These are phyloP conservation scores for Hafferia zeledoni DNA, from an alignment of 2,797 vertebrate species.

Conservation along the genomic window DNA sequence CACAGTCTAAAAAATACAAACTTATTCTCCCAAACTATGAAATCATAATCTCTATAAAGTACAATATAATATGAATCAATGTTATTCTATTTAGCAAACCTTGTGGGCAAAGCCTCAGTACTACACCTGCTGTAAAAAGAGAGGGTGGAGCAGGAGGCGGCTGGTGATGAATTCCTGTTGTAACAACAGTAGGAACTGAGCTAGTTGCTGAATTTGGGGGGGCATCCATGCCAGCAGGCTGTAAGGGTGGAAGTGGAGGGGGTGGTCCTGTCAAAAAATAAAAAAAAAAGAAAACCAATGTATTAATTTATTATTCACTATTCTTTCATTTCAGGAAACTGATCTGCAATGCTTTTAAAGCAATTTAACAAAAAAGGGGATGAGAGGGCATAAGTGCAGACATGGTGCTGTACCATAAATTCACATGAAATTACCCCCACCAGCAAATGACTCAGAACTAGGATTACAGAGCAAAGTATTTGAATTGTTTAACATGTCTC, in stretches of 20 bases:
- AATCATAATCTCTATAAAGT: neutral
- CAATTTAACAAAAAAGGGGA: neutral
- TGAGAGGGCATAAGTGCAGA: neutral
- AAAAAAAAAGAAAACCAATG: slow-evolving; percentile 49
- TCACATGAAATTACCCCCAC: neutral
- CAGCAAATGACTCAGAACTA: neutral
- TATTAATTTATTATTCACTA: neutral
- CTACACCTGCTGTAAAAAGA: slow-evolving; percentile 88
- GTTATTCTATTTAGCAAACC: slow-evolving; percentile 72
- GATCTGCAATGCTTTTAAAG: neutral
- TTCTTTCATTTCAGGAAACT: neutral
- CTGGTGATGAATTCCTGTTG: slow-evolving; percentile 91
- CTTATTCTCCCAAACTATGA: neutral
- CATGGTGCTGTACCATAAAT: neutral
- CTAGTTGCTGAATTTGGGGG: slow-evolving; percentile 95
- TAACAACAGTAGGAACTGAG: slow-evolving; percentile 94
- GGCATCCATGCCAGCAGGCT: slow-evolving; percentile 93
- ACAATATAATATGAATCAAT: slow-evolving; percentile 45
- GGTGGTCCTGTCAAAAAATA: slow-evolving; percentile 85
- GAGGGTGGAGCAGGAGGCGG: slow-evolving; percentile 86
- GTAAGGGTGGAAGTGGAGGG: slow-evolving; percentile 92
- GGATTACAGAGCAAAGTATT: neutral
- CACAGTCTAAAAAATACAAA: neutral
- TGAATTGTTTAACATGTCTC: neutral
- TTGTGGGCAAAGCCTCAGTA: slow-evolving; percentile 69